Conservation (phyloP, 2,888 invertebrate genomes). For the Sinopyrophorus schimmeli region DNA sequence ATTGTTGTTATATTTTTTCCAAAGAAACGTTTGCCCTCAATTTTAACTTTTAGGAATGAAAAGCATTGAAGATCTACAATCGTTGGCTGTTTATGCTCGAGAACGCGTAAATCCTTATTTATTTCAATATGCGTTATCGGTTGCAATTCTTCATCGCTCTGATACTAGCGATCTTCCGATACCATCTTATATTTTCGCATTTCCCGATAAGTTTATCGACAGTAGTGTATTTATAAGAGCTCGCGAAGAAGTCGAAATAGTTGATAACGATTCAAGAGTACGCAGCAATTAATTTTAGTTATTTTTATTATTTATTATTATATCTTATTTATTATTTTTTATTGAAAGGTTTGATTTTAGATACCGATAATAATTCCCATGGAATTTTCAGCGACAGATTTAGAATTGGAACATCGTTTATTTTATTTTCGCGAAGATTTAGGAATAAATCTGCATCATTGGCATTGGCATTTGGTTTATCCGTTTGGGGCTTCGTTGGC, state of each 20-base stretch:
- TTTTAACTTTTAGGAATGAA: conserved; percentile 69
- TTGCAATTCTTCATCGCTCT: conserved; percentile 72
- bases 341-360: conserved; percentile 49
- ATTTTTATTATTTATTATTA: not conserved
- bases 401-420: conserved; percentile 76
- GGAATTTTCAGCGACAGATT: conserved; percentile 74
- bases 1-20: conserved; percentile 20
- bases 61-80: conserved; percentile 69
- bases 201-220: conserved; percentile 83
- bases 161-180: conserved; percentile 72
- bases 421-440: conserved; percentile 86
- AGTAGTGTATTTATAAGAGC: conserved; percentile 70
- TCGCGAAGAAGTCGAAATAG: conserved; percentile 68
- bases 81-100: conserved; percentile 70
- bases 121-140: conserved; percentile 78
- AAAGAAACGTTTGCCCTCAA: not conserved
- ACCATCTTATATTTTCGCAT: conserved; percentile 75
- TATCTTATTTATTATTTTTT: too few species aligned
- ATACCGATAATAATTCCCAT: conserved; percentile 68
- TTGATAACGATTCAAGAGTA: conserved; percentile 65
- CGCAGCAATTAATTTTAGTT: not conserved
- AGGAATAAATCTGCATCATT: conserved; percentile 85
- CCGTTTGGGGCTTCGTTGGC: conserved; percentile 67
- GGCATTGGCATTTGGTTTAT: conserved; percentile 91
- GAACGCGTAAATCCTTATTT: conserved; percentile 78